Base-by-base conservation (phyloP, 1,140 invertebrate genomes). In the Heliconius hewitsoni region DNA sequence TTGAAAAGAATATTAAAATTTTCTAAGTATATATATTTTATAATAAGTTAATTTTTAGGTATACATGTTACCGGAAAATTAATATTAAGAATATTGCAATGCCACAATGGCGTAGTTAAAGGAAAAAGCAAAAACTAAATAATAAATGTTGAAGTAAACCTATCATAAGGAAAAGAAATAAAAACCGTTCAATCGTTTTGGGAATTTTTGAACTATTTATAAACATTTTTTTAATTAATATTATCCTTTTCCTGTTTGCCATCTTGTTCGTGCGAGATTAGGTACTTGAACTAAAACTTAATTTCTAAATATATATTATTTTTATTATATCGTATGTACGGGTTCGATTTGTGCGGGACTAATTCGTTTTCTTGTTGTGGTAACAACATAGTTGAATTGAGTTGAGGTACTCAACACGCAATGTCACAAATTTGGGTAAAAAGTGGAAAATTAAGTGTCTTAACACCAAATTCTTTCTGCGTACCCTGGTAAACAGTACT, bases 111-210 rank as follows among this genome's bases (percentile, higher is more conserved):
- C 16, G 13, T 46, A 46, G 42, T 46, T 46, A 60, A 60, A 60
- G 57, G 57, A 60, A 60, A 60, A 60, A 9, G 57, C 23, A 27
- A 66, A 27, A 30, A 27, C 60, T 30, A 27, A 66, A 66, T 66
- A 66, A 30, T 16, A 66, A 66, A 27, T 30, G 23, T 11, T 60
- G 23, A 60, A 60, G 60, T 66, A 66, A 27, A 13, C 8, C 27
- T 66, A 66, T 66, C 60, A 30, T 66, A 30, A 66, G 60, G 60
- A 30, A 66, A 66, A 27, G 60, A 66, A 66, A 66, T 66, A 30
- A 60, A 60, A 66, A 66, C 27, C 60, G n/a, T n/a, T 8, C 13
- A 60, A 30, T 66, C 13, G 60, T 16, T 66, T 66, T 66, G 60
- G 60, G 60, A 66, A 66, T 66, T 66, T 66, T 66, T 30, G 1